Base-by-base conservation (phyloP, 2,797 vertebrate genomes). In the Percopsis omiscomaycus region DNA sequence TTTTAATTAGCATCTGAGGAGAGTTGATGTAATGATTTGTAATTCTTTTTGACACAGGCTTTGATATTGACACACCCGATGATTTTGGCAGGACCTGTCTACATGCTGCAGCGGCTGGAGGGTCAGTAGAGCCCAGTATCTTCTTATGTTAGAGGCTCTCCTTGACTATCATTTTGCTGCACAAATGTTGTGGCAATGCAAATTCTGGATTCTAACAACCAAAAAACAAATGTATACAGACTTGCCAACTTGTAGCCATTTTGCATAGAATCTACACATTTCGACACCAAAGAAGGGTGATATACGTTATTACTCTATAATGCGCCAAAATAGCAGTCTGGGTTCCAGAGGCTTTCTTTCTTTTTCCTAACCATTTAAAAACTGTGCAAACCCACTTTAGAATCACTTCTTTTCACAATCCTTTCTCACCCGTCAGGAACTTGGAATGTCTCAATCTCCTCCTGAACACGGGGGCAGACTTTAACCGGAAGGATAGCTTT, bases 1-100 rank as follows among this genome's bases (percentile, higher is more conserved):
- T 37, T 8, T 37, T 37, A 37, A 37, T 5, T 5, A 37, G 32
- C 32, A 32, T 10, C 6, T n/a, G 4, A 48, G 27, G 59, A n/a
- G 45, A 14, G 46, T 16, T 55, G 13, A 44, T 47, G 6, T 55
- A 28, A 5, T 44, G 16, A 61, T 76, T 67, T 16, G 66, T 77
- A 5, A 22, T 65, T 37, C 80, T 54, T 42, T 75, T 61, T 57
- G 45, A 37, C 73, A 5, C 82, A 99, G 97, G 95, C 80, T 98
- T 99, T 92, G 96, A 97, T 84, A 91, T 99, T 59, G 96, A 99
- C 79, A 96, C 96, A 16, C 93, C 96, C 68, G 97, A 99, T 89
- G 95, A 98, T 86, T 97, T 98, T 89, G 97, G 97, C 81, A 95
- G 97, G 87, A 98, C 96, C 73, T 99, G 97, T 94, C 96, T 99